phyloP scores from a whole-genome alignment of 2,797 vertebrate species.

The Microhierax caerulescens region DNA sequence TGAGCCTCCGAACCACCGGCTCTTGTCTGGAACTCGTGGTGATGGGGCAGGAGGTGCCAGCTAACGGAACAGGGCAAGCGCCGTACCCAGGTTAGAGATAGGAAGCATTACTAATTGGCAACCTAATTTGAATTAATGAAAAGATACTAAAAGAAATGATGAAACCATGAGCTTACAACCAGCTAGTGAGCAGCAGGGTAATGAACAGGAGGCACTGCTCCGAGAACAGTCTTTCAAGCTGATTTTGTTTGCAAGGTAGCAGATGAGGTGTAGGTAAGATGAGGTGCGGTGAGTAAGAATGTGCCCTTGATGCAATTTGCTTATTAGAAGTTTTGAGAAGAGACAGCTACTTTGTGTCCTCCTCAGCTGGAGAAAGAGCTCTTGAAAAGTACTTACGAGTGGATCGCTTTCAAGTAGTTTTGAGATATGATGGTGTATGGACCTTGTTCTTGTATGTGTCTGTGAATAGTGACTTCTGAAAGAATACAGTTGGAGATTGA shows the following conservation, averaged over 20 bases:
- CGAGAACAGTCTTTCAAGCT: background rate
- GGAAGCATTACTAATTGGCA: background rate
- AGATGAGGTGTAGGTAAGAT: rapidly evolving
- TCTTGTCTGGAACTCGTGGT: background rate
- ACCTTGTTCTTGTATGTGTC: background rate
- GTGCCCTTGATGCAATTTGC: rapidly evolving
- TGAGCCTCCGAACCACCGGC: rapidly evolving
- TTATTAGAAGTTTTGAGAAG: background rate
- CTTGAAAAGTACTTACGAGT: rapidly evolving
- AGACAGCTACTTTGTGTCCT: background rate
- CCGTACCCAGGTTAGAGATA: background rate
- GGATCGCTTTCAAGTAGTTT: background rate
- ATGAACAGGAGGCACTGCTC: rapidly evolving
- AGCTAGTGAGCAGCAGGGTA: too few relatives aligned
- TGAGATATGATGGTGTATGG: rapidly evolving
- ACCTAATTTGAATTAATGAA: background rate
- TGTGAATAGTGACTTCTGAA: background rate
- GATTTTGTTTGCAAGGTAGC: background rate
- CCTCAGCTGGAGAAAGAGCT: background rate
- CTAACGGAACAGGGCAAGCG: background rate
- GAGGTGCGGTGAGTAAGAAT: rapidly evolving
- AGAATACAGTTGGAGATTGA: rapidly evolving
- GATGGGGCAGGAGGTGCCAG: background rate
- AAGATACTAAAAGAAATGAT: rapidly evolving
- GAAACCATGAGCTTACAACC: background rate